A percentile compares a stretch with the other conserved stretches of the same genome.
Conservation (phyloP, 2,888 invertebrate species). For the Nysson spinosus region DNA sequence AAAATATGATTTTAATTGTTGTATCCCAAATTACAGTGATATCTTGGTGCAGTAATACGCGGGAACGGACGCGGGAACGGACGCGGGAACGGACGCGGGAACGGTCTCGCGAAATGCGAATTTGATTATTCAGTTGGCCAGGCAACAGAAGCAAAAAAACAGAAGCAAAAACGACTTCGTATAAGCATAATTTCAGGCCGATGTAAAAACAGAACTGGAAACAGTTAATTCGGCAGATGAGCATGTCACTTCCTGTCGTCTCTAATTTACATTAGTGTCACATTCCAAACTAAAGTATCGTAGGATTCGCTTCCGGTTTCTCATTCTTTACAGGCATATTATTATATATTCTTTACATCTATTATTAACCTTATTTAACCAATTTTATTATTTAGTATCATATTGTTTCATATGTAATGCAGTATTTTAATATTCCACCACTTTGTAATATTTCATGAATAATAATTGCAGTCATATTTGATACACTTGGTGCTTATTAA, state of each 20-base stretch:
- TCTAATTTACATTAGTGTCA: slow-evolving; percentile 1
- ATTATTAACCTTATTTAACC: no score
- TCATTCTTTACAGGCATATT: no score
- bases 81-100: slow-evolving; percentile 4
- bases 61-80: no score
- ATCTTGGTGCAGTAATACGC: slow-evolving; percentile 13
- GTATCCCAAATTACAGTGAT: slow-evolving; percentile 12
- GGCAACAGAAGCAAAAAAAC: neutral
- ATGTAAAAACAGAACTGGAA: slow-evolving; percentile 13
- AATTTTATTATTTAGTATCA: no score
- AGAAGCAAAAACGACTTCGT: neutral
- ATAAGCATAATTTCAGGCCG: slow-evolving; percentile 11
- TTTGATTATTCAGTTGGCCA: slow-evolving; percentile 12
- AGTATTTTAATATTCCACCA: no score
- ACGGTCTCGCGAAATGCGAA: slow-evolving; percentile 22
- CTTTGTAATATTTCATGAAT: no score
- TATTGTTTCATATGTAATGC: no score
- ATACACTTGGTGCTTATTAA: no score
- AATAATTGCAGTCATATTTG: no score
- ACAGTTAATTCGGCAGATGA: slow-evolving; percentile 34
- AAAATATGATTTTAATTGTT: slow-evolving; percentile 46
- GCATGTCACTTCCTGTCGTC: slow-evolving; percentile 20
- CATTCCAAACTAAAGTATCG: neutral
- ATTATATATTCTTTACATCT: no score
- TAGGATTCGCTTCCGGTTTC: no score